Evolutionary conservation across 2,888 invertebrate genomes (phyloP), one percentile per base, ranked within the genome.

Genomic region (Ectemnius cavifrons): DNA sequence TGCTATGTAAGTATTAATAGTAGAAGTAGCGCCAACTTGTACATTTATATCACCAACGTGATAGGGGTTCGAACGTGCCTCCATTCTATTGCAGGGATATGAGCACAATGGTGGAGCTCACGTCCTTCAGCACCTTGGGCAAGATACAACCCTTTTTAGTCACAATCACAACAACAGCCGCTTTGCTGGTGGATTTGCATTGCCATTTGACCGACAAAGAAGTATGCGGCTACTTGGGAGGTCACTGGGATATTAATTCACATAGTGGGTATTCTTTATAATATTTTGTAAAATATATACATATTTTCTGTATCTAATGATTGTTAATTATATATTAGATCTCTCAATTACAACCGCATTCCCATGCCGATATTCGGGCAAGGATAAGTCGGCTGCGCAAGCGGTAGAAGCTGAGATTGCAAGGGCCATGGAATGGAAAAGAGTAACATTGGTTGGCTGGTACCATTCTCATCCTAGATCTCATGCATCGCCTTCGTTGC

Each of bases 141-240:
- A 97, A 97, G 92, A 95, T 98, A 69, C 98, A 98, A 91, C 98
- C 98, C 13, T 98, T 98, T 91, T 92, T 96, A 67, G 94, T 98
- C 5, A 96, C 97, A 20, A 93, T 98, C 75, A 95, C 96, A 70
- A 96, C 97, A 23, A 97, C 97, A 86, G 96, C 97, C 1, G 94
- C 96, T 72, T 92, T 98, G 20, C 93, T 98, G 74, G 95, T 98
- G 88, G 98, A 98, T 91, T 96, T 98, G 84, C 98, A 98, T 90
- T 97, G 97, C 87, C 98, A 98, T 91, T 92, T 98, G 84, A 97
- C 96, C n/a, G 96, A 95, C 87, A 96, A 96, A 84, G 98, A 98
- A 92, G 97, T 98, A 14, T 97, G 97, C 87, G 99, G 99, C n/a
- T 99, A 98, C 91, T 92, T 99, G 64, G 98, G 96, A 64, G 98